These are phyloP conservation scores for Mustelus asterias DNA, from an alignment of 2,113 vertebrate genomes.

Conservation along the genomic window DNA sequence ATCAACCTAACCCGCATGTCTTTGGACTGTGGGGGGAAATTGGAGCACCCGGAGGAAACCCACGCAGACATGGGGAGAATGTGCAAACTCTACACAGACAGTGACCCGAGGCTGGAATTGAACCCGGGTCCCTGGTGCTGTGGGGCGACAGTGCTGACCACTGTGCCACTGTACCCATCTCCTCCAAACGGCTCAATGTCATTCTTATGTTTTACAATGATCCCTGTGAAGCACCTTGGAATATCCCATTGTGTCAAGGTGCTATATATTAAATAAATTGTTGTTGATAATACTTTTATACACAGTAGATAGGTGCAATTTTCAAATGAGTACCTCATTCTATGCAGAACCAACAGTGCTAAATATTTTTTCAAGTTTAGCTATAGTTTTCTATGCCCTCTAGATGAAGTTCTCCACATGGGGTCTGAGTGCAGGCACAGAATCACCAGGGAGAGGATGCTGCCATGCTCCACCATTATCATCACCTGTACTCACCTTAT, in stretches of 20 bases:
- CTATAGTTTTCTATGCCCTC: background rate
- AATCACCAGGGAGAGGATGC: background rate
- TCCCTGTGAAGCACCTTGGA: background rate
- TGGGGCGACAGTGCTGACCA: no score
- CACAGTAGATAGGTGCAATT: background rate
- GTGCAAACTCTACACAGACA: no score
- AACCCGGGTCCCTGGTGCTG: no score
- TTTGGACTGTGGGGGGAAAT: no score
- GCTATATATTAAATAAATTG: background rate
- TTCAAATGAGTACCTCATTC: background rate
- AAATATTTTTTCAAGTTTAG: background rate
- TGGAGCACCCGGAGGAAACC: no score
- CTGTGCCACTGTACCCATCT: background rate
- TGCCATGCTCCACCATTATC: background rate
- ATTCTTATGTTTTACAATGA: background rate
- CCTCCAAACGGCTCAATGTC: background rate
- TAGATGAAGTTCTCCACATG: background rate
- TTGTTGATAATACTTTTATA: background rate
- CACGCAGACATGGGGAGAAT: no score
- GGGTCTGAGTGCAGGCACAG: background rate
- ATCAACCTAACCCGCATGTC: no score
- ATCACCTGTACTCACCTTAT: background rate
- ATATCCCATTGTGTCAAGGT: no score
- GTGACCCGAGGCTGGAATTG: no score
- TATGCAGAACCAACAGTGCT: background rate